Evolutionary conservation across 2,113 vertebrate genomes (phyloP), one percentile per base, ranked within the genome.

Genomic region (Hyperopisus bebe): DNA sequence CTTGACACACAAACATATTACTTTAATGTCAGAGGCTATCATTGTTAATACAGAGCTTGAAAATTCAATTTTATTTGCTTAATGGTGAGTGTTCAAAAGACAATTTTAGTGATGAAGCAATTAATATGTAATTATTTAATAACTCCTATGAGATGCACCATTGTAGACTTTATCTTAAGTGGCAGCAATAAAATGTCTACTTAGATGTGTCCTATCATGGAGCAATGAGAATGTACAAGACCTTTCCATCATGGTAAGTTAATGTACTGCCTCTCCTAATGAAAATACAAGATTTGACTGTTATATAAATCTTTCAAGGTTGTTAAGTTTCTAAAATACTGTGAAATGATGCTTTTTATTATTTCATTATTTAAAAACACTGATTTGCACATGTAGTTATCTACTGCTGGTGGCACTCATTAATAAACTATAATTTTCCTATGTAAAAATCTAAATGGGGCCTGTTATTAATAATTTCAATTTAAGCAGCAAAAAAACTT

Each of bases 241-340:
- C 51, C 55, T 88, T 88, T 88, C 87, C 87, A 66, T 88, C 87
- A 58, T 62, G 87, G 35, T 62, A 62, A 62, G 55, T 88, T 88
- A 88, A 88, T 88, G 35, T 58, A 44, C 53, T 66, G 39, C 55
- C 3, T n/a, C 39, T 44, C 35, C 55, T 88, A 66, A 88, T 88
- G 55, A 55, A 53, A 62, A 62, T 24, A 53, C n/a, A n/a, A n/a
- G 8, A 88, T 66, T 31, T 44, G 55, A 88, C 44, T 44, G 53
- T 58, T 55, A n/a, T 55, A 88, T 88, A 88, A 88, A 88, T 66
- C 35, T 62, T 88, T n/a, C 15, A 46, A 88, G 87, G 53, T 44
- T 62, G 87, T 11, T 88, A 21, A 55, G 86, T 53, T 87, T 35
- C 27, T 87, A 62, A 62, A 44, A 62, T 88, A 50, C 17, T 62